These are phyloP conservation scores for Chrysochloris asiatica DNA, from an alignment of 2,113 vertebrate genomes.

Conservation along the genomic window DNA sequence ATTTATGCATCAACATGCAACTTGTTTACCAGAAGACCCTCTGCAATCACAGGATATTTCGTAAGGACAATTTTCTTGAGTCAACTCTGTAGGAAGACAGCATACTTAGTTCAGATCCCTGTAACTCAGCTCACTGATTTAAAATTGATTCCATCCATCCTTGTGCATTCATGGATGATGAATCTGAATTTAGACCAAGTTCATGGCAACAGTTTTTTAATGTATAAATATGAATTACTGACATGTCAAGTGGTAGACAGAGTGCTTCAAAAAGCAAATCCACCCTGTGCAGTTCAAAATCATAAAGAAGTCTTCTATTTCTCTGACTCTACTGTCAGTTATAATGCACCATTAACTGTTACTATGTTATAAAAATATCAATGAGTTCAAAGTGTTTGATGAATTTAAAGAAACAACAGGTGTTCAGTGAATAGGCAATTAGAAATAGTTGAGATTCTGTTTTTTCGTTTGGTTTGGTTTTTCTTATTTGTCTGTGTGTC, in stretches of 20 bases:
- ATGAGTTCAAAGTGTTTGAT: neutral
- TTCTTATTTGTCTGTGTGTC: neutral
- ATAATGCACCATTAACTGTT: neutral
- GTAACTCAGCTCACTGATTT: conserved; percentile 38
- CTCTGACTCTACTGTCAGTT: neutral
- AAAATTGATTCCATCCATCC: conserved; percentile 53
- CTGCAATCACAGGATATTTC: conserved; percentile 21
- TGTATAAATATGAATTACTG: conserved; percentile 17
- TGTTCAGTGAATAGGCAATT: neutral
- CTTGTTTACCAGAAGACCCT: conserved; percentile 33
- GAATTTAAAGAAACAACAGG: conserved; percentile 17
- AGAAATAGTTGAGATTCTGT: neutral
- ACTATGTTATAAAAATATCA: neutral
- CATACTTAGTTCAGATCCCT: conserved; percentile 58
- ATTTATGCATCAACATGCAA: conserved; percentile 1
- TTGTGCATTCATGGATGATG: conserved; percentile 54
- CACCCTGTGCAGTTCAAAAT: neutral
- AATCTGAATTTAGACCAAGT: conserved; percentile 31
- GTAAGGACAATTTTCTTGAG: conserved; percentile 35
- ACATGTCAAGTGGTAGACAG: neutral
- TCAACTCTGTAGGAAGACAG: conserved; percentile 36
- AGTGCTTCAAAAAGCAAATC: conserved; percentile 36
- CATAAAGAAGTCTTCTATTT: neutral
- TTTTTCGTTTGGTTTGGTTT: neutral
- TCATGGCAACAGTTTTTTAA: conserved; percentile 40